These are phyloP conservation scores for Lithophane socia DNA, from an alignment of 2,888 invertebrate species.

Conservation along the genomic window DNA sequence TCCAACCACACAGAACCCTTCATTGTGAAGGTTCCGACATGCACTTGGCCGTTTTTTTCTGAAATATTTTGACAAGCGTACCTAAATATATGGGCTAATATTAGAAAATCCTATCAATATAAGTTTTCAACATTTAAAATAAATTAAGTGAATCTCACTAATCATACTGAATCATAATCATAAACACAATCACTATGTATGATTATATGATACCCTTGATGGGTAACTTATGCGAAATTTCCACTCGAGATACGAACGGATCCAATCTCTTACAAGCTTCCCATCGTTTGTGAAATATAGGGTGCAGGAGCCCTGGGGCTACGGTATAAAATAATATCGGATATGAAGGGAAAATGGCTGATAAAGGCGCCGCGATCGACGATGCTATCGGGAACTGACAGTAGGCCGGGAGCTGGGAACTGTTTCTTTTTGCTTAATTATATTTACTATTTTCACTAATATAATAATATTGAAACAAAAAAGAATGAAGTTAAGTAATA, in stretches of 20 bases:
- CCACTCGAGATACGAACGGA: conserved; percentile 73
- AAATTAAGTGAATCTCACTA: not conserved
- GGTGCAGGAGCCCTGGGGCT: conserved; percentile 72
- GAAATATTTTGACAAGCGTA: not conserved
- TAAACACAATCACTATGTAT: conserved; percentile 54
- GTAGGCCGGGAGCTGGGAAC: conserved; percentile 46
- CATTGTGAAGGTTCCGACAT: no score
- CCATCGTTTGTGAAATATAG: conserved; percentile 79
- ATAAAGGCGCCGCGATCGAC: conserved; percentile 73
- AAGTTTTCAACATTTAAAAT: not conserved
- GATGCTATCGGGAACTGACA: conserved; percentile 66
- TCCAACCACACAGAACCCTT: no score
- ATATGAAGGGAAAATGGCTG: conserved; percentile 75
- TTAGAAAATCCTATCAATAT: not conserved
- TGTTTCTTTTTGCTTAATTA: not conserved
- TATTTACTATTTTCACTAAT: no score
- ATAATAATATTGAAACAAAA: no score
- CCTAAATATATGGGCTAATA: no score
- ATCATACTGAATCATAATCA: conserved; percentile 49
- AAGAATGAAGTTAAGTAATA: no score
- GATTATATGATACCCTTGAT: conserved; percentile 62
- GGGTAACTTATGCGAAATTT: conserved; percentile 78
- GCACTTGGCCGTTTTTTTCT: not conserved
- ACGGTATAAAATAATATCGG: conserved; percentile 75
- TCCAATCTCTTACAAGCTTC: conserved; percentile 73